Base-by-base conservation (phyloP, 2,888 invertebrate genomes). In the Phengaris arion region DNA sequence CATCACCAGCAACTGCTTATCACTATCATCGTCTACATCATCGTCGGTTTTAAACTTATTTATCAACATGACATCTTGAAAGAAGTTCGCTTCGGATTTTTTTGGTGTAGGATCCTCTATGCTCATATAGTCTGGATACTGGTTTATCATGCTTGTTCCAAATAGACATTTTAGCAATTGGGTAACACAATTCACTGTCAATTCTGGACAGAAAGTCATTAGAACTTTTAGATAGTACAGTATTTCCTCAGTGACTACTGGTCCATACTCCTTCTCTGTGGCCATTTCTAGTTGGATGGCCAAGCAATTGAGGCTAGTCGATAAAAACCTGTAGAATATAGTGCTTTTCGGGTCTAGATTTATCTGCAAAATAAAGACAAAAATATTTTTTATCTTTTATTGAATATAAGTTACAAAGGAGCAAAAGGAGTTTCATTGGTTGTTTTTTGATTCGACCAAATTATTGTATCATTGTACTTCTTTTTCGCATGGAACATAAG, bases 141-240 rank as follows among this genome's bases (percentile, higher is more conserved):
- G 92, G 1, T 86, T 93, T 0, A 93, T 85, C 85, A 97, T 94
- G 85, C 97, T 97, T 0, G 96, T 96, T 2, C 96, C 95, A 85
- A 97, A 97, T 6, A 97, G 88, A 80, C 97, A 96, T 89, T 97
- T 96, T 0, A 96, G 82, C 5, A 97, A 92, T 85, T 97, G 97
- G 57, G 97, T 96, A 0, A 98, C 96, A 85, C 97, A 97, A 77
- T 95, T 94, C 0, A 98, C 95, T 0, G 97, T 95, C 6, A 93
- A 89, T 1, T 96, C 95, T 0, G 97, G 95, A 76, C 96, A 96
- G 57, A 97, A 84, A 10, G 94, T 90, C 85, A 98, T 95, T 2
- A 96, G 95, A 0, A 95, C 94, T 82, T 96, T 95, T 8, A 97
- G 90, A 84, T 97, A 98, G 80, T 94, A 94, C 0, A 98, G 91